Conservation (phyloP, 2,888 invertebrate species). For the Phlogophora meticulosa region DNA sequence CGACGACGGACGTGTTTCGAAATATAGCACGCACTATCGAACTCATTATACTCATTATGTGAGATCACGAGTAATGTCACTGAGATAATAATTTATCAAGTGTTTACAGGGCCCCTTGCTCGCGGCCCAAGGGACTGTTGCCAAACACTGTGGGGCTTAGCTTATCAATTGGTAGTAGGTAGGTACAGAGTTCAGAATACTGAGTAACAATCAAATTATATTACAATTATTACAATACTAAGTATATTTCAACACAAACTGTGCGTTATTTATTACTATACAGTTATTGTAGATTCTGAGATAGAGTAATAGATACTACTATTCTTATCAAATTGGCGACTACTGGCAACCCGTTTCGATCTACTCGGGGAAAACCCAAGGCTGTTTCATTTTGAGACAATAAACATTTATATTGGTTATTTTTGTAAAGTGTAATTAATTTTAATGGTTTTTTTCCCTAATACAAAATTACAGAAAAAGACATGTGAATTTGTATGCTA, state of each 20-base stretch:
- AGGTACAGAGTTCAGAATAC: constrained; percentile 29
- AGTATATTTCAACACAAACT: background rate
- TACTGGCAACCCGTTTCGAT: constrained; percentile 39
- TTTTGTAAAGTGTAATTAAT: background rate
- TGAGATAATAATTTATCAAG: constrained; percentile 73
- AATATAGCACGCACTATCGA: constrained; percentile 87
- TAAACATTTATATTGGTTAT: constrained; percentile 1
- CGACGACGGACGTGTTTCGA: constrained; percentile 85
- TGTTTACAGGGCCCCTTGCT: constrained; percentile 67
- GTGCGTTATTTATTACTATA: background rate
- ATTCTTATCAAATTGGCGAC: background rate
- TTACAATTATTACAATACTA: background rate
- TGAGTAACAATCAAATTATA: constrained; percentile 23
- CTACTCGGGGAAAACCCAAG: constrained; percentile 24
- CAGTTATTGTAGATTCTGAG: too few relatives aligned
- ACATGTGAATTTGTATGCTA: background rate
- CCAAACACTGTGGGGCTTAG: constrained; percentile 43
- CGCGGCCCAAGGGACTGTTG: constrained; percentile 37
- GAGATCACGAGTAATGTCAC: constrained; percentile 80
- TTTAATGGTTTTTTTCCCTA: background rate
- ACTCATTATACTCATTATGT: constrained; percentile 78
- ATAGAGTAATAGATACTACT: background rate
- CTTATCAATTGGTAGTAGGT: constrained; percentile 50
- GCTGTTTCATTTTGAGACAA: background rate
- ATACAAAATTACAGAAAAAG: background rate